Percentiles rank a stretch among this genome's conserved stretches.
These are phyloP conservation scores for Dendrolimus punctatus DNA, from an alignment of 1,140 invertebrate species.

Conservation along the genomic window DNA sequence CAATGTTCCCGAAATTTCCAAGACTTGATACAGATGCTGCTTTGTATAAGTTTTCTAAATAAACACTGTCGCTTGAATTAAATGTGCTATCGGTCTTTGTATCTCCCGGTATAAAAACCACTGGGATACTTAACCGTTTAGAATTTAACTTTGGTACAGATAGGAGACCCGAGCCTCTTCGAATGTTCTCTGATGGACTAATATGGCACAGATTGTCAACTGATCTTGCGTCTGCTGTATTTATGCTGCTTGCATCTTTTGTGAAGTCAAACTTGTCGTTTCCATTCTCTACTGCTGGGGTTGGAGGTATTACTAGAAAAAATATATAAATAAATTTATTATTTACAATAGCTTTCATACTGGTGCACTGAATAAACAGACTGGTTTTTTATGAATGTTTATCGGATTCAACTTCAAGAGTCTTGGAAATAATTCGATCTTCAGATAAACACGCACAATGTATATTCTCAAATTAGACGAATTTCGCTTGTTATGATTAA, in stretches of 20 bases:
- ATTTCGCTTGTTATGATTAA: too few species aligned
- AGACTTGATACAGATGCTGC: conserved; percentile 57
- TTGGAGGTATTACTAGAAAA: conserved; percentile 57
- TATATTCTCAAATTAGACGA: too few species aligned
- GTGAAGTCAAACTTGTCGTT: conserved; percentile 42
- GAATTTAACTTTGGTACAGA: conserved; percentile 47
- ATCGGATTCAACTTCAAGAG: too few species aligned
- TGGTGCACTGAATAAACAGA: too few species aligned
- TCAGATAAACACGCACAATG: too few species aligned
- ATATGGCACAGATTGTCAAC: conserved; percentile 46
- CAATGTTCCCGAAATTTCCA: conserved; percentile 54
- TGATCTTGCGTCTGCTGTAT: conserved; percentile 32
- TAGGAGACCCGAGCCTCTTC: conserved; percentile 38
- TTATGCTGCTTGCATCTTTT: conserved; percentile 16
- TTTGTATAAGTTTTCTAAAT: conserved; percentile 58
- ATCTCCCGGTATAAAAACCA: conserved; percentile 51
- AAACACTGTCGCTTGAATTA: conserved; percentile 49
- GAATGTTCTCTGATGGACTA: conserved; percentile 20
- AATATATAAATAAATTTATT: conserved; percentile 1
- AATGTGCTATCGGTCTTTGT: conserved; percentile 38
- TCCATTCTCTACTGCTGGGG: conserved; percentile 35
- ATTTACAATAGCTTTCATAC: background rate
- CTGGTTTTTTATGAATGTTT: too few species aligned
- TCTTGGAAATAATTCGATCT: too few species aligned
- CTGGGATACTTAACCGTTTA: conserved; percentile 55